These are phyloP conservation scores for Andrena trimmerana DNA, from an alignment of 2,888 invertebrate species.

Conservation along the genomic window DNA sequence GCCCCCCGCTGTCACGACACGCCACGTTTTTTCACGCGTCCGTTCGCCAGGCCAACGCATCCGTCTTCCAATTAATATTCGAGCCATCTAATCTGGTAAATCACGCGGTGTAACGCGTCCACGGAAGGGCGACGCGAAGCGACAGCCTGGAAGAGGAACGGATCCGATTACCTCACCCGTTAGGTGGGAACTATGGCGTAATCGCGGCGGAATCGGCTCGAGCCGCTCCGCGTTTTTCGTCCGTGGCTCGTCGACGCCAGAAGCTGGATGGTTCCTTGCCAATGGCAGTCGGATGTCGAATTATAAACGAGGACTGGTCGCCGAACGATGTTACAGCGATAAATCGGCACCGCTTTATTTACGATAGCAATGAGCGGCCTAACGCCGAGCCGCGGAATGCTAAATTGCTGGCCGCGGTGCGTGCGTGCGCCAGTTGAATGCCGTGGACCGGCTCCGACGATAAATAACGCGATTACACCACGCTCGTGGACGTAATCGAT, in stretches of 20 bases:
- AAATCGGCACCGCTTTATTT: constrained; percentile 60
- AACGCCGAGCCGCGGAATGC: constrained; percentile 47
- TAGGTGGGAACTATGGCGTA: constrained; percentile 63
- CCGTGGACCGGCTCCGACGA: constrained; percentile 25
- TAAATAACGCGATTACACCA: constrained; percentile 65
- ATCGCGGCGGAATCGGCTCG: constrained; percentile 49
- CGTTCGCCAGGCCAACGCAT: constrained; percentile 44
- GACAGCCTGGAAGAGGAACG: constrained; percentile 71
- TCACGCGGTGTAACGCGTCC: constrained; percentile 62
- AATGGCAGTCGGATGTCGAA: constrained; percentile 13
- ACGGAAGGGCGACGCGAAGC: constrained; percentile 60
- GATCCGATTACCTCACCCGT: constrained; percentile 71
- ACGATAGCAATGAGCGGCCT: constrained; percentile 57
- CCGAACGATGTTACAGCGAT: constrained; percentile 19
- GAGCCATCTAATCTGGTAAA: constrained; percentile 69
- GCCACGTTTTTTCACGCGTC: constrained; percentile 60
- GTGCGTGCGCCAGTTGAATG: constrained; percentile 21
- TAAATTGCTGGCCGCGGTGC: constrained; percentile 43
- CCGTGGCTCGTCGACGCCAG: neutral
- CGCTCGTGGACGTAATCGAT: constrained; percentile 56
- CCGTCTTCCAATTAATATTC: constrained; percentile 76
- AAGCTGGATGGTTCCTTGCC: neutral
- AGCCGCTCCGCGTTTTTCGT: neutral
- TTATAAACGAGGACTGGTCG: constrained; percentile 8
- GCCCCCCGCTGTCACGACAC: constrained; percentile 52